phyloP scores from a whole-genome alignment of 37 sponge, comb jelly and placozoan species.

The Petrosia ficiformis region DNA sequence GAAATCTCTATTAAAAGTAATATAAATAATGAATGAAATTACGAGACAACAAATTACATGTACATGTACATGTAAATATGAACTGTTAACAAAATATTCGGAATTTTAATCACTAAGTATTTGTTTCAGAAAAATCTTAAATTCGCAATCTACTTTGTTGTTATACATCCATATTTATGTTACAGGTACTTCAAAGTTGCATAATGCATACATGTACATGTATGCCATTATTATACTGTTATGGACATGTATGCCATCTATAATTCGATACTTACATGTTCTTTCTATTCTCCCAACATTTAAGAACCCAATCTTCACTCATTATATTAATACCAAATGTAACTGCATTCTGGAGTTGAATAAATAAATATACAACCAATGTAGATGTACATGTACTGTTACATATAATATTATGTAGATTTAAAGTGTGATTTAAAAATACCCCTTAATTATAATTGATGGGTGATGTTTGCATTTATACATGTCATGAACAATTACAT shows the following conservation, averaged over 20 bases:
- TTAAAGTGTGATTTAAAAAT: no score
- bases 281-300: conserved; percentile 63
- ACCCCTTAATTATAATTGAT: no score
- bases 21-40: neutral
- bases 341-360: conserved; percentile 64
- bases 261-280: conserved; percentile 36
- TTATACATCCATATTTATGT: no score
- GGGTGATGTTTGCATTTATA: no score
- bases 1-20: conserved; percentile 1
- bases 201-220: no score
- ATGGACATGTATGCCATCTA: no score
- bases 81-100: neutral
- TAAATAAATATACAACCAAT: neutral
- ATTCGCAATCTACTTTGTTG: no score
- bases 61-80: neutral
- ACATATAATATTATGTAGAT: no score
- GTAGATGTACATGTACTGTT: neutral
- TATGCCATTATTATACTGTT: no score
- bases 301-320: conserved; percentile 81
- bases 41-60: conserved; percentile 10
- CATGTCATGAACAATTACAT: no score
- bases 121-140: no score
- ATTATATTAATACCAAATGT: conserved; percentile 80
- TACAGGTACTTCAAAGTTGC: no score
- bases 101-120: neutral